Conservation (phyloP, 2,888 invertebrate species). For the Plebejus anna region DNA sequence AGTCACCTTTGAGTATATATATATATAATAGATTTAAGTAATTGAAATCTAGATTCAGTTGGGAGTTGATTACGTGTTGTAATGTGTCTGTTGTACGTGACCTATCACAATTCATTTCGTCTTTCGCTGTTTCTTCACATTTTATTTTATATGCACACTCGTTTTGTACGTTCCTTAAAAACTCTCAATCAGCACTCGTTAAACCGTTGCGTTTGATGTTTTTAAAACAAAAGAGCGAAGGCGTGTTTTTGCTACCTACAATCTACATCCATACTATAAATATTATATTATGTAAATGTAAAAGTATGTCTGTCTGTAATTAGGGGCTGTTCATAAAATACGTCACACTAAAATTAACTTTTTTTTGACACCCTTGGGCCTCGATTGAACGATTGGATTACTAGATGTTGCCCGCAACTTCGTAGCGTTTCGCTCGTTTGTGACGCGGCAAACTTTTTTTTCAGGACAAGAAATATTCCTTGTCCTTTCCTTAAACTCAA, state of each 20-base stretch:
- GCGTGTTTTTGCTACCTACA: not conserved
- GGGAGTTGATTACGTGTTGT: conserved; percentile 17
- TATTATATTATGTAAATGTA: not conserved
- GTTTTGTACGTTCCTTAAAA: conserved; percentile 15
- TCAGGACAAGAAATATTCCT: no score
- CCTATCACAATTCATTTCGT: conserved; percentile 24
- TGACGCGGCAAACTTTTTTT: no score
- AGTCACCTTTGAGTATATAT: no score
- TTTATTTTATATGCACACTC: conserved; percentile 15
- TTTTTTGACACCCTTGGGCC: no score
- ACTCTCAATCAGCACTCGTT: not conserved
- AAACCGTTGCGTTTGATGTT: not conserved
- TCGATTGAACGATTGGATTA: no score
- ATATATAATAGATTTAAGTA: not conserved
- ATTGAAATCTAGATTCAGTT: not conserved
- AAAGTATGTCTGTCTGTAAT: not conserved
- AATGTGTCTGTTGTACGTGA: conserved; percentile 5
- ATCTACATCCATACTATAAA: not conserved
- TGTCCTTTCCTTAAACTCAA: no score
- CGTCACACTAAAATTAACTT: no score
- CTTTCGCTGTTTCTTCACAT: conserved; percentile 17
- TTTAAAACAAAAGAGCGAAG: not conserved
- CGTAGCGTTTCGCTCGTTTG: no score
- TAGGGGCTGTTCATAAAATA: no score
- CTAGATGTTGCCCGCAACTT: no score